Evolutionary conservation across 2,888 invertebrate species (phyloP), one percentile per base, ranked within the genome.

Genomic region (Oligia fasciuncula): DNA sequence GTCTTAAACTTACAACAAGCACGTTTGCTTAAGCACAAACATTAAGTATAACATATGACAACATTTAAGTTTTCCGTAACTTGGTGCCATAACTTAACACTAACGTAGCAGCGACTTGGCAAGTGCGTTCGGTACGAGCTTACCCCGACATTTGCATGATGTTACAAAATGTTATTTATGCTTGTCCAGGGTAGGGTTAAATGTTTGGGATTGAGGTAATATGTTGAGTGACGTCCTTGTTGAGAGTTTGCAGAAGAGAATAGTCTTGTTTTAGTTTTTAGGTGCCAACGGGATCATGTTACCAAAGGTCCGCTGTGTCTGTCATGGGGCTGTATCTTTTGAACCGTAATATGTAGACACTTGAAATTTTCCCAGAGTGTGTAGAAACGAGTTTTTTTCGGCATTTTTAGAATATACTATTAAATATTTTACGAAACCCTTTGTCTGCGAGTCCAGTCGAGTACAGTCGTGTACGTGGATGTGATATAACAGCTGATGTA

Each of bases 121-220:
- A 84, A 71, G 81, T 77, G 82, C 81, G 81, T 81, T 84, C 83
- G 77, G 84, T 82, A 87, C 76, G 79, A 75, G 86, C 84, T 88
- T 89, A 89, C 79, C 85, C 77, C 81, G 40, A 70, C 81, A 84
- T 86, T 82, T 87, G 89, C 90, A 89, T 87, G 85, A 87, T 84
- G 85, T 77, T 79, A 81, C 85, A 80, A 84, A 87, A 85, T 77
- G 83, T 81, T 82, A 85, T 88, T 88, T 88, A 87, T 77, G 79
- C 57, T 40, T 73, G 79, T 77, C 68, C 70, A 74, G 65, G 76
- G 66, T 23, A 75, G 79, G 82, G 80, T 87, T 78, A 73, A 68
- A 70, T 78, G 51, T 23, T 79, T 40, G 65, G 74, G 69, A 69
- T 79, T 79, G 35, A 77, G 74, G 77, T 83, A 85, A 84, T 85